Conservation (phyloP, 2,888 invertebrate species). For the Dastarcus helophoroides region DNA sequence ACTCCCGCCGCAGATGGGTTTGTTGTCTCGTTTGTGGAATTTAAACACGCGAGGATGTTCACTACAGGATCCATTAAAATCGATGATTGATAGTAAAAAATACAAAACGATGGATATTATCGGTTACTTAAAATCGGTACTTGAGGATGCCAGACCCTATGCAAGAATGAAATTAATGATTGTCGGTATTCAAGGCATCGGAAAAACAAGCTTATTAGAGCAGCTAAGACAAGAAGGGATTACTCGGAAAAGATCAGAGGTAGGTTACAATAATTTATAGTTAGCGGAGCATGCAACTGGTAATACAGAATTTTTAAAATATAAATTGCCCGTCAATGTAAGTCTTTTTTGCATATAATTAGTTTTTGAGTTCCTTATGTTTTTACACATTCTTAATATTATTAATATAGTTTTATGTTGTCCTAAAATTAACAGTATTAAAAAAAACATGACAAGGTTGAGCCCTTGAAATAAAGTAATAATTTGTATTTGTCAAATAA, state of each 20-base stretch:
- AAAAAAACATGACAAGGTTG: no score
- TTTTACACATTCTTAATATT: no score
- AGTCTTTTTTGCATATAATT: no score
- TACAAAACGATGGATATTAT: slow-evolving; percentile 93
- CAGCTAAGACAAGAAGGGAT: slow-evolving; percentile 79
- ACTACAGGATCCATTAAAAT: slow-evolving; percentile 74
- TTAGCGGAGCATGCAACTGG: neutral
- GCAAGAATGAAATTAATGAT: slow-evolving; percentile 94
- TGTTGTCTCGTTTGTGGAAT: slow-evolving; percentile 92
- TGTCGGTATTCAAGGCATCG: slow-evolving; percentile 78
- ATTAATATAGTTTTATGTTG: no score
- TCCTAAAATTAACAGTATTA: no score
- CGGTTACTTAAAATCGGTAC: slow-evolving; percentile 79
- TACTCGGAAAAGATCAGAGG: slow-evolving; percentile 58
- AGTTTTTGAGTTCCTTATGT: no score
- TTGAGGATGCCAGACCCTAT: slow-evolving; percentile 86
- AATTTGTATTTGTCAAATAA: no score
- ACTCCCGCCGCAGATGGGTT: slow-evolving; percentile 90
- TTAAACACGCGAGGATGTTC: slow-evolving; percentile 84
- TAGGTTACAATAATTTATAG: slow-evolving; percentile 18
- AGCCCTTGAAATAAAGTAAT: no score
- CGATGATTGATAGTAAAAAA: slow-evolving; percentile 85
- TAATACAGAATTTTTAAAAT: neutral
- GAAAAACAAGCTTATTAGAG: slow-evolving; percentile 85
- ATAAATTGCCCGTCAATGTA: no score